These are phyloP conservation scores for Porphyrio hochstetteri DNA, from an alignment of 2,113 vertebrate genomes.

Conservation along the genomic window DNA sequence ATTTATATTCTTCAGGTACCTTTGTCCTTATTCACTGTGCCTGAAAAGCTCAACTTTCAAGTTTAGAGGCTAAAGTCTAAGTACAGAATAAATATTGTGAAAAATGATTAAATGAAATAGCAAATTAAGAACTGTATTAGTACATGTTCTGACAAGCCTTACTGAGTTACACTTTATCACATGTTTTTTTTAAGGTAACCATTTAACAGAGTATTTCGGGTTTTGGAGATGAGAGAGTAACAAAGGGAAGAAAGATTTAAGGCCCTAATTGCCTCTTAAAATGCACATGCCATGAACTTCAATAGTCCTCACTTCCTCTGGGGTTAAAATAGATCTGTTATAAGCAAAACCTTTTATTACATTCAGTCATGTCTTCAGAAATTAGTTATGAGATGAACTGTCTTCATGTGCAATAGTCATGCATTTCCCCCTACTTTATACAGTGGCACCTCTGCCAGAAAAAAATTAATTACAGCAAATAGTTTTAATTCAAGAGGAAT, in stretches of 20 bases:
- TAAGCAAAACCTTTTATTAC: conserved; percentile 60
- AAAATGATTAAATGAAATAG: neutral
- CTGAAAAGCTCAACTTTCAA: neutral
- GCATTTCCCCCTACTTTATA: conserved; percentile 40
- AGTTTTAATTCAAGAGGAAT: conserved; percentile 67
- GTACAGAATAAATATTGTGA: neutral
- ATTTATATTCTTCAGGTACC: neutral
- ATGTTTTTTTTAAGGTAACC: neutral
- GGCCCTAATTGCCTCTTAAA: neutral
- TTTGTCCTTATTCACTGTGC: neutral
- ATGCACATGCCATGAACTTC: neutral
- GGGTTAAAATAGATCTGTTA: conserved; percentile 54
- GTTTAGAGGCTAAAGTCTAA: neutral
- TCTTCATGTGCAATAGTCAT: conserved; percentile 58
- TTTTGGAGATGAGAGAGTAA: neutral
- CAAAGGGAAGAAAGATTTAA: neutral
- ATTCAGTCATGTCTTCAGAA: conserved; percentile 55
- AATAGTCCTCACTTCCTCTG: neutral
- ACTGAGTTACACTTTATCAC: neutral
- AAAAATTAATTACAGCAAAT: conserved; percentile 64
- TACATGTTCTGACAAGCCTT: neutral
- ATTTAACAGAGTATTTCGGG: neutral
- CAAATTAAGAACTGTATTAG: neutral
- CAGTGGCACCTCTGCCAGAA: conserved; percentile 26
- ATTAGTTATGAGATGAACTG: conserved; percentile 69